Evolutionary conservation across 2,888 invertebrate species (phyloP), one percentile per base, ranked within the genome.

Genomic region (Eumerus sabulonum): DNA sequence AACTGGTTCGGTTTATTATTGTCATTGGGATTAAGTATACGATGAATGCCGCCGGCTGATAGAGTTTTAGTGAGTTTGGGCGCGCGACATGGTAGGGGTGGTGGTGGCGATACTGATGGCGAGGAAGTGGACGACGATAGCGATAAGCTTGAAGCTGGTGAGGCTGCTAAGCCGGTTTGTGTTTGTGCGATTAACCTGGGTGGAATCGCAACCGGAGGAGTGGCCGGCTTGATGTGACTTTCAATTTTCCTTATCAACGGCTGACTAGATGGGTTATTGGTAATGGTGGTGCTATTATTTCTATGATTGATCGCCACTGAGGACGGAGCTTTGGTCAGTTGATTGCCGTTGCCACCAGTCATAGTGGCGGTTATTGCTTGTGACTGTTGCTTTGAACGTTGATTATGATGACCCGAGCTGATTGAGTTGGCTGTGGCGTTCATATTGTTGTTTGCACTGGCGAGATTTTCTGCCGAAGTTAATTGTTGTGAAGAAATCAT

Each of bases 41-140:
- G 81, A 53, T 83, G 81, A 4, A 84, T 53, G 47, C 79, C 84
- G 14, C 82, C 74, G 14, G 74, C 83, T 0, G 85, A 84, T 13
- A 79, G 45, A 11, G 74, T 72, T 57, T 76, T 81, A 1, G 76
- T 71, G 1, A 82, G 71, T 59, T 88, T 87, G 1, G 88, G 88
- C 0, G 87, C 88, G 9, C 87, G 84, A 51, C 84, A 85, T 0
- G 88, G 88, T 66, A 88, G 83, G 2, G 87, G 88, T 9, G 85
- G 84, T 2, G 88, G 88, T 1, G 88, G 88, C 12, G 88, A 88
- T 1, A 86, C 84, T 1, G 88, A 88, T 0, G 88, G 85, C 19
- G 89, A 86, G 1, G 88, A 86, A 51, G 88, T 86, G 3, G 88
- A 87, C 0, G 88, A 88, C 13, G 88, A 84, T 19, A 88, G 84